Conservation (phyloP, 1,140 invertebrate genomes). For the Tetramorium parvispinum region DNA sequence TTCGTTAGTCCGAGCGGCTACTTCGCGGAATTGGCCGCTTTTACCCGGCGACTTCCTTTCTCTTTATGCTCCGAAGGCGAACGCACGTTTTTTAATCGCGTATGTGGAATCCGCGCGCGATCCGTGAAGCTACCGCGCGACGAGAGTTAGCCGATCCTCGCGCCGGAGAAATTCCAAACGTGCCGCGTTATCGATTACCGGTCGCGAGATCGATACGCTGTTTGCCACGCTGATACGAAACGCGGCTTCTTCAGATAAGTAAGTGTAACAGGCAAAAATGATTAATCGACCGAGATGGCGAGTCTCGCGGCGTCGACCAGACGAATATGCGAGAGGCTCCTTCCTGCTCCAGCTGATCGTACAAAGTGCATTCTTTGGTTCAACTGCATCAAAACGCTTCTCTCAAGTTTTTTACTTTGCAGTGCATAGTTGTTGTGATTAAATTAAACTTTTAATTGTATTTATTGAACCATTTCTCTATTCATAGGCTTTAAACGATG, state of each 20-base stretch:
- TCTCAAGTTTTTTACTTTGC: neutral
- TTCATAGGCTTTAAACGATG: neutral
- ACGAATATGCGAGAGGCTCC: slow-evolving; percentile 33
- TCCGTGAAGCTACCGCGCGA: slow-evolving; percentile 30
- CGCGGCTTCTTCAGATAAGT: neutral
- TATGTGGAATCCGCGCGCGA: slow-evolving; percentile 46
- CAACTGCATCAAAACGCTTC: neutral
- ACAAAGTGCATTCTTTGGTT: neutral
- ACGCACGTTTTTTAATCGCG: slow-evolving; percentile 41
- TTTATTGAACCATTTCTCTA: neutral
- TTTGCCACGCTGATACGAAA: slow-evolving; percentile 17
- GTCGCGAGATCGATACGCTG: slow-evolving; percentile 36
- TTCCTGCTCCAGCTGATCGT: slow-evolving; percentile 1
- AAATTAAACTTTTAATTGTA: neutral
- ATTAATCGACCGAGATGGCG: slow-evolving; percentile 41
- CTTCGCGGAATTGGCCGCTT: slow-evolving; percentile 56
- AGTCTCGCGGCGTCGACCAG: neutral
- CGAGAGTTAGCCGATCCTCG: neutral
- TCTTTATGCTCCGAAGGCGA: slow-evolving; percentile 47
- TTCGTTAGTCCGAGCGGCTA: slow-evolving; percentile 51
- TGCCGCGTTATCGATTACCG: slow-evolving; percentile 30
- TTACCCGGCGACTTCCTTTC: slow-evolving; percentile 57
- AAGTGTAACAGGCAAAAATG: slow-evolving; percentile 30
- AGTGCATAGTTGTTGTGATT: neutral
- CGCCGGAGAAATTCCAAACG: slow-evolving; percentile 11